A percentile compares a stretch with the other conserved stretches of the same genome.
phyloP scores from a whole-genome alignment of 2,888 invertebrate genomes.

The Tiliacea citrago region DNA sequence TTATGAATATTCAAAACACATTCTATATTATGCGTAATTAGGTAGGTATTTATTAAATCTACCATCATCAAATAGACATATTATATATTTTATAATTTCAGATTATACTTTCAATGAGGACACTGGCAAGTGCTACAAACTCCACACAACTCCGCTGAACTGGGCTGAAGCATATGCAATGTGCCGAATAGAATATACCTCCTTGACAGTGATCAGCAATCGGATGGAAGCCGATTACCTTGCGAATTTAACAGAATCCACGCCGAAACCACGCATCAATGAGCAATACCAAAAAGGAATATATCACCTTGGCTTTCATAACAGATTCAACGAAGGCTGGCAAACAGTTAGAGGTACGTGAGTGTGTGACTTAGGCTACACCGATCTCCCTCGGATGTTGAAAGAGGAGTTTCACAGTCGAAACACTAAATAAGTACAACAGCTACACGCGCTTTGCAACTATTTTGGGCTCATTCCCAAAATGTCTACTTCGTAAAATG shows the following conservation, averaged over 20 bases:
- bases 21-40: no score
- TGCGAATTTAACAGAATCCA: constrained; percentile 12
- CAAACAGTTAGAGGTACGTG: constrained; percentile 74
- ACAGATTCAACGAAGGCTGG: constrained; percentile 66
- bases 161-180: constrained; percentile 79
- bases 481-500: no score
- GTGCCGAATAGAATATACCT: constrained; percentile 71
- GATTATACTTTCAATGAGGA: constrained; percentile 73
- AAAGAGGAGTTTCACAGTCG: no score
- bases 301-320: constrained; percentile 72
- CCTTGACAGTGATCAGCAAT: constrained; percentile 77
- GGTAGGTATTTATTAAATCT: no score
- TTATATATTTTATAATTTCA: constrained; percentile 47
- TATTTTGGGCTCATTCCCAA: no score
- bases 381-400: no score
- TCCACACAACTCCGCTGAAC: constrained; percentile 75
- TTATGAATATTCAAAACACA: no score
- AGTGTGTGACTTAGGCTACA: no score
- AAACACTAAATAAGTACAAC: no score
- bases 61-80: no score
- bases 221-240: constrained; percentile 37
- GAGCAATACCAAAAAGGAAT: constrained; percentile 35
- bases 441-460: no score
- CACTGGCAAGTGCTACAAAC: constrained; percentile 77
- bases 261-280: not conserved